Evolutionary conservation across 2,797 vertebrate species (phyloP), one percentile per base, ranked within the genome.

Genomic region (Anisognathus igniventris): DNA sequence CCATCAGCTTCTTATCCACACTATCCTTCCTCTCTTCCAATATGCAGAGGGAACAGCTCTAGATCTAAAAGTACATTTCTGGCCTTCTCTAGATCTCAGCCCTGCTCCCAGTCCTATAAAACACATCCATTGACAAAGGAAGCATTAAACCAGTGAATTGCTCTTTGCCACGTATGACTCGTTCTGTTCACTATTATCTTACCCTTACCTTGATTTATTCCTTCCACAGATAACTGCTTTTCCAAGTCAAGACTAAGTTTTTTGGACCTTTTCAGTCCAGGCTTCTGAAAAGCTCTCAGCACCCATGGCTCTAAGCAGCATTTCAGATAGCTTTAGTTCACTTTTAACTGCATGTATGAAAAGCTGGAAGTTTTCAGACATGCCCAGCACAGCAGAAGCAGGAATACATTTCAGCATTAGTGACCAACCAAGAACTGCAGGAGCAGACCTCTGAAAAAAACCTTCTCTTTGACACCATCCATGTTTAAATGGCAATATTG

Each of bases 401-500:
- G 57, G 79, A 95, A 81, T 65, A 33, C 13, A 45, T 86, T 90
- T 73, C 50, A 71, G 50, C 53, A 57, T 57, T 60, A 61, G 23
- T 37, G 31, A 14, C 48, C 92, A 85, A 89, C 11, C 44, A 87
- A 42, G 64, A 90, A 35, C 37, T 50, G 33, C 53, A 76, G 60
- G 10, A 88, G 40, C 20, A 86, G 24, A 72, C 19, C 21, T 75
- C 65, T 73, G 58, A 45, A 86, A 90, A 40, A 50, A 61, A 17
- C 1, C 3, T 28, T n/a, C 23, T 53, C 61, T 91, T 64, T 10
- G 0, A 62, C 53, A 82, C 9, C 66, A 57, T 39, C 51, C 56
- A 66, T 50, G 53, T 76, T 94, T 92, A 93, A 95, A 93, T 82
- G 67, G 86, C 83, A 95, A 81, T 90, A 90, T n/a, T 67, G 88